A percentile compares a stretch with the other conserved stretches of the same genome.
phyloP scores from a whole-genome alignment of 2,888 invertebrate species.

The Heliconius ismenius region DNA sequence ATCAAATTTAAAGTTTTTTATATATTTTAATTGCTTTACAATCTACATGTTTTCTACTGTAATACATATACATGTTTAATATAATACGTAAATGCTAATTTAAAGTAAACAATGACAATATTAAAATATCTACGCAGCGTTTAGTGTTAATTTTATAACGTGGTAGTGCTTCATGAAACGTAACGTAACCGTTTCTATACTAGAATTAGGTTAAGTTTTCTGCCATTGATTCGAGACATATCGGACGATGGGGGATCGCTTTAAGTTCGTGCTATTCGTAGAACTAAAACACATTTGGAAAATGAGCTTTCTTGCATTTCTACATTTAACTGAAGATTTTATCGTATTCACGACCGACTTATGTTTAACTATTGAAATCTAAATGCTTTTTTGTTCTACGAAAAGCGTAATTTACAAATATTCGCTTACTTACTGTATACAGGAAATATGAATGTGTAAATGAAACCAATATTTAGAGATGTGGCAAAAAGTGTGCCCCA shows the following conservation, averaged over 20 bases:
- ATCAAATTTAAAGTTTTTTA: constrained; percentile 32
- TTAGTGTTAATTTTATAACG: constrained; percentile 73
- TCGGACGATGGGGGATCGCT: constrained; percentile 49
- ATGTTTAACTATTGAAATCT: not conserved
- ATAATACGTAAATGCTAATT: constrained; percentile 71
- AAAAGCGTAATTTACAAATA: constrained; percentile 45
- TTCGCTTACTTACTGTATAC: constrained; percentile 44
- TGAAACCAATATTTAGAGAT: constrained; percentile 7
- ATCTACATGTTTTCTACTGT: constrained; percentile 46
- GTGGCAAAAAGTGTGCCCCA: constrained; percentile 13
- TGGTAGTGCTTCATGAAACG: constrained; percentile 72
- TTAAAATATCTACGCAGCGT: constrained; percentile 76
- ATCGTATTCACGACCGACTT: not conserved
- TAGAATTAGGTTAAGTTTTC: constrained; percentile 60
- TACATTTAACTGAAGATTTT: not conserved
- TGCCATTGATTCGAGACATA: constrained; percentile 56
- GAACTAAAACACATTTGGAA: constrained; percentile 18
- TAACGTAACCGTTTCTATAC: constrained; percentile 61
- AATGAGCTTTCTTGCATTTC: constrained; percentile 17
- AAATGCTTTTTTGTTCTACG: constrained; percentile 17
- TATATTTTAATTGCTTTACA: constrained; percentile 39
- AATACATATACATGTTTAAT: constrained; percentile 72
- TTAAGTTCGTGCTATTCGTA: constrained; percentile 36
- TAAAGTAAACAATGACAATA: constrained; percentile 78
- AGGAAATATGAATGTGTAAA: constrained; percentile 20